These are phyloP conservation scores for Muscicapa striata DNA, from an alignment of 2,797 vertebrate genomes.

Conservation along the genomic window DNA sequence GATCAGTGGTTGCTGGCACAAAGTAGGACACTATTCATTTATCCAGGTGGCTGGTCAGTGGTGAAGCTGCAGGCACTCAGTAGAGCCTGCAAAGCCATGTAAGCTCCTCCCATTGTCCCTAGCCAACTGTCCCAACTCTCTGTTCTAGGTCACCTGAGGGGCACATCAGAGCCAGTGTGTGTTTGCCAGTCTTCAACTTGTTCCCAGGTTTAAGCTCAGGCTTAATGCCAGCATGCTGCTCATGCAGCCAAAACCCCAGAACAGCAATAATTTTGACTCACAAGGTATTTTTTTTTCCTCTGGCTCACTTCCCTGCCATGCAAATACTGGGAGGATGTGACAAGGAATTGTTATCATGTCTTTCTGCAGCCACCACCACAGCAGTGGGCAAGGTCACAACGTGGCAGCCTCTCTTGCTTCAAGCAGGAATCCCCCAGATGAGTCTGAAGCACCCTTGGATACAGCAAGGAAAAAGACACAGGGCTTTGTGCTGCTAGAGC, in stretches of 20 bases:
- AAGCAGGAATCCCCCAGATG: background rate
- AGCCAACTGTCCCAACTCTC: background rate
- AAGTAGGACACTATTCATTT: background rate
- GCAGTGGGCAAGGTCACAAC: background rate
- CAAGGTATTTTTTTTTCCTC: background rate
- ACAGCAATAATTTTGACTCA: background rate
- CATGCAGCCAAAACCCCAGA: background rate
- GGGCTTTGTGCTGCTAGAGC: background rate
- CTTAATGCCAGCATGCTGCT: background rate
- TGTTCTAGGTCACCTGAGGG: background rate
- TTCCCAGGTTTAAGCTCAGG: background rate
- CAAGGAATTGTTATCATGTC: fast-evolving
- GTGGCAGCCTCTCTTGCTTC: background rate
- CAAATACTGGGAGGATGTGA: background rate
- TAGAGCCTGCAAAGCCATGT: fast-evolving
- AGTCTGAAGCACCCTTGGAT: background rate
- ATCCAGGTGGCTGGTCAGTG: background rate
- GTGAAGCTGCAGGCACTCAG: background rate
- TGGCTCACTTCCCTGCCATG: background rate
- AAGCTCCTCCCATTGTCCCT: background rate
- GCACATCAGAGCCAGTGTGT: background rate
- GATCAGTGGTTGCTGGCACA: background rate
- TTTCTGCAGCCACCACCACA: background rate
- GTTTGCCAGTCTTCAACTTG: background rate
- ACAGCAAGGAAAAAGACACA: background rate